Evolutionary conservation across 2,113 vertebrate species (phyloP), one percentile per base, ranked within the genome.

Genomic region (Desmodus rotundus): DNA sequence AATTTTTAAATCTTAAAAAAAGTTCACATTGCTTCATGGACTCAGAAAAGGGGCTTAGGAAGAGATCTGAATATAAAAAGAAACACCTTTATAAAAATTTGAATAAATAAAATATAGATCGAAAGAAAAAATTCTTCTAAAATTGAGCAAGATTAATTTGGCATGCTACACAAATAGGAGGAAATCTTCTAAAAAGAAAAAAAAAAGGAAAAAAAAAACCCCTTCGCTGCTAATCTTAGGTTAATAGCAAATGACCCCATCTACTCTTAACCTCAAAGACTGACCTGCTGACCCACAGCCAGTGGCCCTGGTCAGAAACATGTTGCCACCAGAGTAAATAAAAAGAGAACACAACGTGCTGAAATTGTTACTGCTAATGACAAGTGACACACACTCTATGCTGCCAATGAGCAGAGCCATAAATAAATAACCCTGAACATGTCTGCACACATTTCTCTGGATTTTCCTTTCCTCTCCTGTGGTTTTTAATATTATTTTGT

Each of bases 331-430:
- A 98, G 98, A 98, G 98, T 98, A 98, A 98, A 98, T 98, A 98
- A 98, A 98, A 98, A 98, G 98, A 96, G 98, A 98, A 96, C 96
- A 97, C 96, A 98, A 97, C 19, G 98, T 98, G 97, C 97, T 98
- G 98, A 98, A 98, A 98, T 97, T 98, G 98, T 98, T 98, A 98
- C 97, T 98, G 98, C 98, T 98, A 98, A 98, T 98, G 98, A 98
- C 97, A 98, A 98, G 97, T 95, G 98, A 98, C 98, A 98, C 73
- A 41, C 95, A 98, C 97, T 98, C 98, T 97, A 98, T 97, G 95
- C 93, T 82, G 96, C 98, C 98, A 98, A 90, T 94, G 97, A 98
- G 97, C 97, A 98, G 98, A 98, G 0, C 97, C 98, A 98, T 98
- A 98, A 98, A 98, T 98, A 99, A 98, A 98, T 98, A 98, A 98